Percentiles rank a stretch among this genome's conserved stretches.
Evolutionary conservation across 2,888 invertebrate genomes (phyloP).

Genomic region (Lochmaea capreae): DNA sequence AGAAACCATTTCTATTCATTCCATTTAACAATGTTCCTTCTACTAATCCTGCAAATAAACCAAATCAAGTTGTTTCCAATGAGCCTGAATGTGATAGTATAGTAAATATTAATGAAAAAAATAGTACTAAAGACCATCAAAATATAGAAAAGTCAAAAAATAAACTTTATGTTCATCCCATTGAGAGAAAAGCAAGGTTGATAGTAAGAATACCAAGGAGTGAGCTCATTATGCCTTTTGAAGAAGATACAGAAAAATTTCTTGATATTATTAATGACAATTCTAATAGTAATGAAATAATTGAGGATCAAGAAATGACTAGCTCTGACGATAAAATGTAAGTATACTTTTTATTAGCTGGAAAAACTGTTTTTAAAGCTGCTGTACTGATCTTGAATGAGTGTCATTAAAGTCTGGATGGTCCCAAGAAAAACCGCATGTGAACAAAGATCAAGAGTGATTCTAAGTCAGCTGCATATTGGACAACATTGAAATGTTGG

Average conservation of each 20-base stretch:
- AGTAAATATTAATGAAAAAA: neutral
- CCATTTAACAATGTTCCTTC: neutral
- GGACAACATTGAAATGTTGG: no score
- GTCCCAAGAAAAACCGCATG: no score
- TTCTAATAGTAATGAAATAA: constrained; percentile 11
- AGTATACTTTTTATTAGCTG: neutral
- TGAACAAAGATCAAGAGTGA: no score
- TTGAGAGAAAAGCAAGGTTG: constrained; percentile 36
- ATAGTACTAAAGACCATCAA: neutral
- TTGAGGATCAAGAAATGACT: constrained; percentile 9
- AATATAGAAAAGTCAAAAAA: neutral
- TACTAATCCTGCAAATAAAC: neutral
- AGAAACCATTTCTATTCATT: neutral
- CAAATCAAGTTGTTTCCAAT: neutral
- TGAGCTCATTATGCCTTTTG: constrained; percentile 21
- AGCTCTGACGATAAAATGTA: constrained; percentile 7
- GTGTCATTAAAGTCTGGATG: no score
- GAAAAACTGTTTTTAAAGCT: neutral
- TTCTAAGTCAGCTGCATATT: no score
- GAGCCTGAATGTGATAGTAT: neutral
- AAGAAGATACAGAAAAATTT: neutral
- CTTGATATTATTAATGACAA: constrained; percentile 1
- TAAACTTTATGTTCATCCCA: constrained; percentile 25
- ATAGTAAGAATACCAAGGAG: constrained; percentile 35
- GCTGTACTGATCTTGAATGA: no score